phyloP scores from a whole-genome alignment of 2,113 vertebrate species.

The Salminus brasiliensis region DNA sequence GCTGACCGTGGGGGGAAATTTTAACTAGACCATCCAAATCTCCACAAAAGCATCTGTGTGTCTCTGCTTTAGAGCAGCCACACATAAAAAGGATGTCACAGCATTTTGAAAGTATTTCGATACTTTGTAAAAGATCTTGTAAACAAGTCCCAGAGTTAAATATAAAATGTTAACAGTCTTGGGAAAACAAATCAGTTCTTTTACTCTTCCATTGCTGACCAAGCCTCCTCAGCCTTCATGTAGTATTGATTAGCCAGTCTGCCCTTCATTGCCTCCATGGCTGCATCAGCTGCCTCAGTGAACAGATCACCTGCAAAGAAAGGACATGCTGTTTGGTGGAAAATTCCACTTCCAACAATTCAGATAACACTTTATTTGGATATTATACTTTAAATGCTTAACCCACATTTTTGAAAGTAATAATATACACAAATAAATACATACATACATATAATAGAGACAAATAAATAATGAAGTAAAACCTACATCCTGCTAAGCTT shows the following conservation, averaged over 20 bases:
- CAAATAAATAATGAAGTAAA: too few relatives aligned
- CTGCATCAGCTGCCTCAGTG: slow-evolving; percentile 92
- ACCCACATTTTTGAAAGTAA: too few relatives aligned
- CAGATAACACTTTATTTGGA: too few relatives aligned
- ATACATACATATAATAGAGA: too few relatives aligned
- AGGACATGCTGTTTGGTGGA: background rate
- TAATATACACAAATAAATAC: too few relatives aligned
- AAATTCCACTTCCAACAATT: background rate
- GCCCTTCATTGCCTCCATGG: slow-evolving; percentile 95
- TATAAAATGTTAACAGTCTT: slow-evolving; percentile 8
- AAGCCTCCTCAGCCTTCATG: slow-evolving; percentile 93
- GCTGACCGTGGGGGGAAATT: background rate
- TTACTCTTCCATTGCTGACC: slow-evolving; percentile 89
- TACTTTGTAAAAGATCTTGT: slow-evolving; percentile 38
- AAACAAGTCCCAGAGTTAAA: slow-evolving; percentile 33
- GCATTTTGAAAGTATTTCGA: slow-evolving; percentile 26
- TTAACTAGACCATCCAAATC: slow-evolving; percentile 3
- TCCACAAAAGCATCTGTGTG: background rate
- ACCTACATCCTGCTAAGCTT: too few relatives aligned
- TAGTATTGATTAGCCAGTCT: slow-evolving; percentile 93
- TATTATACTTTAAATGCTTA: too few relatives aligned
- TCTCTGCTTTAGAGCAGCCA: slow-evolving; percentile 6
- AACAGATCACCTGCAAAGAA: slow-evolving; percentile 86
- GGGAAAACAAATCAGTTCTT: background rate
- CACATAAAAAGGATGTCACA: slow-evolving; percentile 22